phyloP scores from a whole-genome alignment of 2,113 vertebrate species.

The Channa argus region DNA sequence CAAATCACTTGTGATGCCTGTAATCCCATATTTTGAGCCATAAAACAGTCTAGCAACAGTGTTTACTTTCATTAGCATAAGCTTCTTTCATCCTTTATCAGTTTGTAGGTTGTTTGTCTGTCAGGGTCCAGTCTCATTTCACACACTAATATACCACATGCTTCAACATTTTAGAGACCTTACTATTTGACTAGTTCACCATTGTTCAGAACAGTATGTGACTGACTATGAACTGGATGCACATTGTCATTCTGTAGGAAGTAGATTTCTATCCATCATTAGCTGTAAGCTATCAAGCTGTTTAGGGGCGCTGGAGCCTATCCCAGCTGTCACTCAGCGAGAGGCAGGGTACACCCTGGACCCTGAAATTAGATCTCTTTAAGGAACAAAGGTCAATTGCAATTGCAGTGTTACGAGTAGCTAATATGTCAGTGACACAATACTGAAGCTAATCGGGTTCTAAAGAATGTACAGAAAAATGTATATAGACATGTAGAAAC shows the following conservation, averaged over 20 bases:
- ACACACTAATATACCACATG: background rate
- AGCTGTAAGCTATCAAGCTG: no score
- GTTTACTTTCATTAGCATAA: conserved; percentile 5
- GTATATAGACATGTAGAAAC: background rate
- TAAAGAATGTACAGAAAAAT: background rate
- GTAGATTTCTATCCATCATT: background rate
- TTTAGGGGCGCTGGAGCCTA: no score
- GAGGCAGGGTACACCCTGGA: no score
- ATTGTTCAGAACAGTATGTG: conserved; percentile 15
- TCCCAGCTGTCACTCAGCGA: no score
- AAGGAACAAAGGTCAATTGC: conserved; percentile 3
- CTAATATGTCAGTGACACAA: background rate
- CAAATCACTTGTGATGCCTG: conserved; percentile 25
- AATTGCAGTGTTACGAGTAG: conserved; percentile 13
- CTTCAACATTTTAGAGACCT: conserved; percentile 11
- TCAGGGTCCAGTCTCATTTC: background rate
- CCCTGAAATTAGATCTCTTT: no score
- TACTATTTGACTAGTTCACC: conserved; percentile 13
- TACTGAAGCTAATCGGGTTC: background rate
- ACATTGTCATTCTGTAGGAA: conserved; percentile 19
- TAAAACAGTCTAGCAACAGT: background rate
- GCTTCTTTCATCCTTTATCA: background rate
- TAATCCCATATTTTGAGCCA: conserved; percentile 25
- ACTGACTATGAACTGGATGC: conserved; percentile 12
- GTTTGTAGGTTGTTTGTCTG: conserved; percentile 5